Base-by-base conservation (phyloP, 2,113 vertebrate species). In the Ursus arctos region DNA sequence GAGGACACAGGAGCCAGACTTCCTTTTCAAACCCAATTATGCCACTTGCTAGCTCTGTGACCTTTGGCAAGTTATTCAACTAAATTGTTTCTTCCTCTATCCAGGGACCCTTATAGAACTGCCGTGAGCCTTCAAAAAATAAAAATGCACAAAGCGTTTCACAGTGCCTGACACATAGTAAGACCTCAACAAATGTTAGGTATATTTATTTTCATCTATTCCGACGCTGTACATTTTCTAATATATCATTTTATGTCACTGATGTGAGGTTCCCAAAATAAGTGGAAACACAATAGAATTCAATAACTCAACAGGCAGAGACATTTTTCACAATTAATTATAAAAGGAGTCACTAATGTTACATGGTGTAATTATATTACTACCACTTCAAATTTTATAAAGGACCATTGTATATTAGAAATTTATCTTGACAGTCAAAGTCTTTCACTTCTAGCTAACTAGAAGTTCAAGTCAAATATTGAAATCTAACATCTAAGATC, bases 401-500 rank as follows among this genome's bases (percentile, higher is more conserved):
- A 95, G n/a, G 36, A 76, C 26, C n/a, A 77, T 4, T 76, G 31
- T 88, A 36, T 57, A 94, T 87, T 71, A 88, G 43, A 94, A 69
- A 47, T 69, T 72, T 84, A 91, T 76, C 69, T 61, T 96, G 61
- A 65, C 4, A 40, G 36, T 36, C 36, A 36, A 36, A 72, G 81
- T 61, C 36, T 94, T 95, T 98, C 18, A 88, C 18, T 93, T 91
- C 43, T 59, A 91, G 9, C 69, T 74, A 90, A 82, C 15, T 1
- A 77, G 33, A 96, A 94, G n/a, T 81, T 77, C 22, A 92, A 40
- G 51, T 89, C 49, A 67, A 96, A 92, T 92, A 95, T 2, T 94
- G 59, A 96, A 96, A 89, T 92, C 53, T 80, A 84, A 94, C 22
- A 92, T 57, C 47, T 89, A 92, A 92, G n/a, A 94, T 92, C 94